These are phyloP conservation scores for Orthonychiurus folsomi DNA, from an alignment of 2,888 invertebrate species.

Conservation along the genomic window DNA sequence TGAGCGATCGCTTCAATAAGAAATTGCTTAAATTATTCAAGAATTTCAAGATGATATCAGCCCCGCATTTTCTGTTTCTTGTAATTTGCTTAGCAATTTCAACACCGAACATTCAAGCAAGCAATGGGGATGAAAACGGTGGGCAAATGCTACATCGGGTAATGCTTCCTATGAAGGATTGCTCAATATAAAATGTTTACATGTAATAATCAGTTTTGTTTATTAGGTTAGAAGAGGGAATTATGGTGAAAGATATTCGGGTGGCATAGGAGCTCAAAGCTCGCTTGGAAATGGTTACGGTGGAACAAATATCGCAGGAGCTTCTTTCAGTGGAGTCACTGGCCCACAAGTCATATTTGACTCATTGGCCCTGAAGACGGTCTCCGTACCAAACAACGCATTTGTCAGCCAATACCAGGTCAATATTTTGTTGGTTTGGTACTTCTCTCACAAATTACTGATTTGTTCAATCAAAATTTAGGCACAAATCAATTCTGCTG, in stretches of 20 bases:
- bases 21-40: too few relatives aligned
- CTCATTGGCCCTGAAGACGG: slow-evolving; percentile 28
- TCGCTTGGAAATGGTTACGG: slow-evolving; percentile 35
- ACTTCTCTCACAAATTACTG: too few relatives aligned
- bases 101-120: too few relatives aligned
- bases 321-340: slow-evolving; percentile 23
- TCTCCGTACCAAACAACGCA: slow-evolving; percentile 30
- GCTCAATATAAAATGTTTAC: too few relatives aligned
- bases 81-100: too few relatives aligned
- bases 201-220: neutral
- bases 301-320: slow-evolving; percentile 32
- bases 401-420: slow-evolving; percentile 35
- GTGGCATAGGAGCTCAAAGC: slow-evolving; percentile 28
- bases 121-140: too few relatives aligned
- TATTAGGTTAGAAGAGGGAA: slow-evolving; percentile 34
- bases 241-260: slow-evolving; percentile 33
- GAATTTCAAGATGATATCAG: too few relatives aligned
- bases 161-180: too few relatives aligned
- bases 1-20: too few relatives aligned
- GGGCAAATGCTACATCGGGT: too few relatives aligned
- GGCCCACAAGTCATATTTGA: slow-evolving; percentile 32
- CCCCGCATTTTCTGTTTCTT: too few relatives aligned
- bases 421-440: neutral
- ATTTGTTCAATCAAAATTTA: too few relatives aligned
- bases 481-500: slow-evolving; percentile 36